A percentile compares a stretch with the other conserved stretches of the same genome.
Conservation (phyloP, 2,888 invertebrate species). For the Ochropleura plecta region DNA sequence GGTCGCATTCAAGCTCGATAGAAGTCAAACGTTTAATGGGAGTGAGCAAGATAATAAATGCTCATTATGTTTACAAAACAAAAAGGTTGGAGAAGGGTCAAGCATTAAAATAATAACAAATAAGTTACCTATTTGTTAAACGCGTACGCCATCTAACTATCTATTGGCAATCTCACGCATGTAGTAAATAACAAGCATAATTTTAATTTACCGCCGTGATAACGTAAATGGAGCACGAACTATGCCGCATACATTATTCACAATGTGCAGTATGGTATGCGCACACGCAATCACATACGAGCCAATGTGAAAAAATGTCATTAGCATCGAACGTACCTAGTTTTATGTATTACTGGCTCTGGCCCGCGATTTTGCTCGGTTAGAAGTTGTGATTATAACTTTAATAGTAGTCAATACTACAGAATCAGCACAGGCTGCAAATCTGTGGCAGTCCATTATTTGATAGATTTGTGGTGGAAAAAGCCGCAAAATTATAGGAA, state of each 20-base stretch:
- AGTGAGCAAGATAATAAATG: conserved; percentile 32
- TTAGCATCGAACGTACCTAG: conserved; percentile 76
- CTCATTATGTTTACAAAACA: conserved; percentile 18
- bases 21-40: conserved; percentile 10
- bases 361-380: conserved; percentile 16
- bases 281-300: conserved; percentile 83
- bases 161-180: conserved; percentile 74
- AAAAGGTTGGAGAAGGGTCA: conserved; percentile 29
- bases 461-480: background rate
- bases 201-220: conserved; percentile 85
- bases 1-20: background rate
- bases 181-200: conserved; percentile 78
- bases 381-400: conserved; percentile 5
- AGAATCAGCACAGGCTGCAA: background rate
- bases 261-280: conserved; percentile 80
- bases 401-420: background rate
- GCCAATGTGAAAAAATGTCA: conserved; percentile 80
- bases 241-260: conserved; percentile 83
- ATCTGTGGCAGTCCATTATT: background rate
- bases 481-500: background rate
- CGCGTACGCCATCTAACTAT: conserved; percentile 57
- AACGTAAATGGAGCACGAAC: conserved; percentile 88
- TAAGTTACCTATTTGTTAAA: conserved; percentile 20
- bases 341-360: conserved; percentile 47
- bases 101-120: conserved; percentile 20